Evolutionary conservation across 2,797 vertebrate species (phyloP).

Genomic region (Trichosurus vulpecula): DNA sequence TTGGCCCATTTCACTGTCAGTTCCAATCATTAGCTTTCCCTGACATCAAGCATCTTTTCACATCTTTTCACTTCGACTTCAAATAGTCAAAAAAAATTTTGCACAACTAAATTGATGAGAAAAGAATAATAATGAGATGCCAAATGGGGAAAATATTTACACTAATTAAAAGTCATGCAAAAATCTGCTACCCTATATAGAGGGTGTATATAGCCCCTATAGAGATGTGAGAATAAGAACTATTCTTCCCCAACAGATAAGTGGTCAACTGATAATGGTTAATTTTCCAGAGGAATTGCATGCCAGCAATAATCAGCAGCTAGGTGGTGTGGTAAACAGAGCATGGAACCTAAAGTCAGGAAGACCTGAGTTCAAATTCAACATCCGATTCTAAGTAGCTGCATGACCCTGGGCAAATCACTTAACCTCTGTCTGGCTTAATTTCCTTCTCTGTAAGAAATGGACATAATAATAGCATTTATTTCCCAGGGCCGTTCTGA

Average conservation of each 20-base stretch:
- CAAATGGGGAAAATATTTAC: not conserved
- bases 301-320: not conserved
- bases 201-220: not conserved
- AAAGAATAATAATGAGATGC: not conserved
- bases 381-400: not conserved
- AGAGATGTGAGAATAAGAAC: not conserved
- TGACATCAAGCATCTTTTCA: not conserved
- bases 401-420: not conserved
- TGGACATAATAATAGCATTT: not conserved
- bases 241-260: not conserved
- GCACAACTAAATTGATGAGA: not conserved
- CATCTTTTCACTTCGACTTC: not conserved
- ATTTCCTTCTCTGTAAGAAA: not conserved
- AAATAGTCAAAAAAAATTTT: not conserved
- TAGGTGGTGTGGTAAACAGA: not conserved
- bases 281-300: not conserved
- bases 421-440: not conserved
- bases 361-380: not conserved
- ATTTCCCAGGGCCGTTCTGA: not conserved
- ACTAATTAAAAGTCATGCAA: not conserved
- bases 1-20: not conserved
- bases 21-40: not conserved
- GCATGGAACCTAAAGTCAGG: not conserved
- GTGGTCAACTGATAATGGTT: not conserved
- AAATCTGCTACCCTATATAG: not conserved